Evolutionary conservation across 1,140 invertebrate genomes (phyloP).

Genomic region (Frieseomelitta varia): DNA sequence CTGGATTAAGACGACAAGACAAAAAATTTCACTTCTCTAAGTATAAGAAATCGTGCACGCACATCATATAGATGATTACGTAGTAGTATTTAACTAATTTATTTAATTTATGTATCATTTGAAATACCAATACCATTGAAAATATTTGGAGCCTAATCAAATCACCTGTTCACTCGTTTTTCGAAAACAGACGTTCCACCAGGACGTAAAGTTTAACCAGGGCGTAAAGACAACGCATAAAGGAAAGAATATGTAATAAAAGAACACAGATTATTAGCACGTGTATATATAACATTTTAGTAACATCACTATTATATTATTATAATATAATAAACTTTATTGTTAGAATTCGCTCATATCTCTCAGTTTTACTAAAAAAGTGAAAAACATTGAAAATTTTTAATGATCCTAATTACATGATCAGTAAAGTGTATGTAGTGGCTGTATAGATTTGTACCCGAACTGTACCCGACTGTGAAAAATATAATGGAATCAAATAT

Average conservation of each 20-base stretch:
- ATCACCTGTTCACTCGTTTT: neutral
- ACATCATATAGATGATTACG: neutral
- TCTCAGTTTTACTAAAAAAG: neutral
- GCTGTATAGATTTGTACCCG: neutral
- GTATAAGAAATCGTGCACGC: rapidly evolving
- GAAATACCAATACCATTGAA: neutral
- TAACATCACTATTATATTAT: too few relatives aligned
- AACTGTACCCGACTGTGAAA: neutral
- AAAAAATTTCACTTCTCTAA: neutral
- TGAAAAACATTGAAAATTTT: neutral
- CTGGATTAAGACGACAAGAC: neutral
- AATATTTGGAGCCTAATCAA: neutral
- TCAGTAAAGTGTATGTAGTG: neutral
- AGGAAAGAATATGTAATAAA: neutral
- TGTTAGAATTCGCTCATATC: neutral
- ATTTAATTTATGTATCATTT: neutral
- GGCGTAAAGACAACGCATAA: neutral
- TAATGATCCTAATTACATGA: neutral
- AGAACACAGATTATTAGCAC: neutral
- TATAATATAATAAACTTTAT: too few relatives aligned
- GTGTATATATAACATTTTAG: too few relatives aligned
- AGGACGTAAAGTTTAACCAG: too few relatives aligned
- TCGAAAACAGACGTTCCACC: too few relatives aligned
- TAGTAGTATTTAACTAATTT: neutral
- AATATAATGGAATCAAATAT: neutral